Conservation (phyloP, 2,113 vertebrate genomes). For the Amblyornis subalaris region DNA sequence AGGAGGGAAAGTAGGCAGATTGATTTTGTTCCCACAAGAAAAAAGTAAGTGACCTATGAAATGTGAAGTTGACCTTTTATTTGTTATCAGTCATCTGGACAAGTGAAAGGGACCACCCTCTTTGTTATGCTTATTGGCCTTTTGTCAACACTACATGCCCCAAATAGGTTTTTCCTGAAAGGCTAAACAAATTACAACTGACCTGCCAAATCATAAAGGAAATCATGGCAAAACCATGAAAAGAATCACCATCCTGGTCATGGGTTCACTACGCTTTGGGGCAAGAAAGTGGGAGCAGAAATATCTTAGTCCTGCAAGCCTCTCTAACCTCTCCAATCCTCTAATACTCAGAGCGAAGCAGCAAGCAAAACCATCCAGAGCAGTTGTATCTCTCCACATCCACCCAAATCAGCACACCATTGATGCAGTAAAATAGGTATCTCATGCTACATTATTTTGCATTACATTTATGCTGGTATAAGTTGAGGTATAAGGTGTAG, state of each 20-base stretch:
- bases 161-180: constrained; percentile 60
- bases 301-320: not conserved
- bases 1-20: constrained; percentile 48
- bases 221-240: not conserved
- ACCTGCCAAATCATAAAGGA: constrained; percentile 15
- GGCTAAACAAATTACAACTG: constrained; percentile 58
- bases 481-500: not conserved
- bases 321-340: not conserved
- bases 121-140: constrained; percentile 69
- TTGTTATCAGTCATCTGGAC: constrained; percentile 63
- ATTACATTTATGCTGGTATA: fast-evolving
- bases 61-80: constrained; percentile 71
- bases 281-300: not conserved
- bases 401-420: not conserved
- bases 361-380: not conserved
- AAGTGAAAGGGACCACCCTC: constrained; percentile 62
- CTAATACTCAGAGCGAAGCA: not conserved
- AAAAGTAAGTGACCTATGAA: constrained; percentile 72
- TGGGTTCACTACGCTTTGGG: not conserved
- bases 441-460: not conserved
- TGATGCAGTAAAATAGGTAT: not conserved
- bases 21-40: constrained; percentile 47
- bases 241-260: not conserved
- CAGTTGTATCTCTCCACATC: not conserved
- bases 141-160: constrained; percentile 50